Evolutionary conservation across 1,140 invertebrate species (phyloP).

Genomic region (Nephila pilipes): DNA sequence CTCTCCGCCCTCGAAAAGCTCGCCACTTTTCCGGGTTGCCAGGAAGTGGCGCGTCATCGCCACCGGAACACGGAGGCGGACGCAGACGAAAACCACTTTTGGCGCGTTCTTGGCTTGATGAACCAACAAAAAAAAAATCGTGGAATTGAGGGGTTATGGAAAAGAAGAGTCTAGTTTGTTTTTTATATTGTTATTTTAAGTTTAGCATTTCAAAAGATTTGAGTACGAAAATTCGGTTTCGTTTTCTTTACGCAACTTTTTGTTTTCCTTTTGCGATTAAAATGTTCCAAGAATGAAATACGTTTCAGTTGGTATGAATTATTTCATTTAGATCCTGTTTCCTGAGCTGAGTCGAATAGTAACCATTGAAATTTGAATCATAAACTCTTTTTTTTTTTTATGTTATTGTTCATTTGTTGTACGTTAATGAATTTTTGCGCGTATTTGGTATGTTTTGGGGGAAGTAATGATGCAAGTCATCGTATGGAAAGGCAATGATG

Average conservation of each 20-base stretch:
- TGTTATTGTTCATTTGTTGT: not conserved
- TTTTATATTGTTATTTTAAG: not conserved
- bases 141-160: not conserved
- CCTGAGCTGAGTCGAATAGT: not conserved
- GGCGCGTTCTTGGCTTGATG: not conserved
- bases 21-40: conserved; percentile 33
- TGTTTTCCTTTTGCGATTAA: not conserved
- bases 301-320: not conserved
- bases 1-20: conserved; percentile 50
- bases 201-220: conserved; percentile 19
- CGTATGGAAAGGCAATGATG: no score
- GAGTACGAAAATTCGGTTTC: conserved; percentile 3
- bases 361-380: not conserved
- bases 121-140: not conserved
- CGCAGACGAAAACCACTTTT: not conserved
- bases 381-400: not conserved
- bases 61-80: not conserved
- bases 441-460: not conserved
- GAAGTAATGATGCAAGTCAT: no score
- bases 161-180: not conserved
- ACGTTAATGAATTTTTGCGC: not conserved
- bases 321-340: not conserved
- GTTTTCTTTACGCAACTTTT: not conserved
- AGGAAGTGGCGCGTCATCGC: conserved; percentile 40
- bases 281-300: not conserved